phyloP scores from a whole-genome alignment of 2,797 vertebrate species.

The Enteromius paludinosus region DNA sequence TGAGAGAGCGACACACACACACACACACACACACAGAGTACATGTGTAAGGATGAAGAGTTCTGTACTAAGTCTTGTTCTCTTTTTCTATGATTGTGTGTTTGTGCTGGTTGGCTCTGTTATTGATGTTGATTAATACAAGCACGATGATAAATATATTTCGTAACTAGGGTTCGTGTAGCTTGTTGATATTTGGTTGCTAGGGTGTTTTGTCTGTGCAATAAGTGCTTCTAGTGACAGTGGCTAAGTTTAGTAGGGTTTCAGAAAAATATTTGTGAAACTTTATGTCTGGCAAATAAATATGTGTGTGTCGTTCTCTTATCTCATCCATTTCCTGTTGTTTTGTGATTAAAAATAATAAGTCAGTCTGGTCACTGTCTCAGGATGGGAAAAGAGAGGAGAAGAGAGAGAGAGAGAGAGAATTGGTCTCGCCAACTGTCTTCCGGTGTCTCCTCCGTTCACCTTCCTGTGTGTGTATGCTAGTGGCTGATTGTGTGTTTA shows the following conservation, averaged over 20 bases:
- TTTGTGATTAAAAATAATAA: slow-evolving; percentile 15
- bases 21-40: not conserved
- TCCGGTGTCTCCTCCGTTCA: slow-evolving; percentile 28
- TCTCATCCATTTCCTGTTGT: slow-evolving; percentile 37
- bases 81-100: not conserved
- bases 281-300: not conserved
- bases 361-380: slow-evolving; percentile 13
- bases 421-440: slow-evolving; percentile 25
- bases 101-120: not conserved
- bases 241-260: not conserved
- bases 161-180: not conserved
- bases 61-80: not conserved
- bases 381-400: not conserved
- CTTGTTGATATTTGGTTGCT: not conserved
- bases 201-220: not conserved
- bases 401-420: not conserved
- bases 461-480: slow-evolving; percentile 34
- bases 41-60: not conserved
- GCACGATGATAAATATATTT: not conserved
- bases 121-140: not conserved
- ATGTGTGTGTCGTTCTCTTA: not conserved
- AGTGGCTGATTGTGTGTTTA: slow-evolving; percentile 14
- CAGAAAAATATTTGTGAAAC: not conserved
- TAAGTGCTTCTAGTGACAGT: not conserved
- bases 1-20: not conserved